Base-by-base conservation (phyloP, 2,113 vertebrate species). In the Ptilorrhoa leucosticta region DNA sequence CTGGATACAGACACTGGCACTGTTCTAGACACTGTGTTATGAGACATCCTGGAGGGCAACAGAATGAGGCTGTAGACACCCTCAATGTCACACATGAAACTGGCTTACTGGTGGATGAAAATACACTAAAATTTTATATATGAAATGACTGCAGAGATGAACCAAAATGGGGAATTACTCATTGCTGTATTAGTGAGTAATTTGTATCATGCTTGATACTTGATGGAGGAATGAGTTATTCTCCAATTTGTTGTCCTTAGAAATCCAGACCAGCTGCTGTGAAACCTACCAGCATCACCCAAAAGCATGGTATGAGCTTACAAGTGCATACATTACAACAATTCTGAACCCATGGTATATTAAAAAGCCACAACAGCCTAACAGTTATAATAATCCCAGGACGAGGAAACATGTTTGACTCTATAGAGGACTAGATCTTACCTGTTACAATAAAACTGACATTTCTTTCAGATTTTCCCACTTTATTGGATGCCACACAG, bases 391-490 rank as follows among this genome's bases (percentile, higher is more conserved):
- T 3, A 79, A 85, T 8, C 24, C 21, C 17, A 51, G 35, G 31
- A 68, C 14, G 15, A 75, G 40, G 30, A 92, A 85, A 78, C 37
- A 30, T 0, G 0, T 61, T 65, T 54, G 20, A n/a, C 27, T 83
- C 22, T 39, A 30, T 2, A 2, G n/a, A 30, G 51, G 10, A 48
- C 2, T 47, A 31, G 45, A 47, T 85, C 97, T 98, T 98, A 99
- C 99, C 99, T 99, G 99, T 99, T 93, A 99, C 93, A 89, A 99
- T 99, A 98, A 99, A 99, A 89, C 94, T 98, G 89, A 99, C 87
- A 42, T 98, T 98, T 90, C 99, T 98, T 96, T 98, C 97, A 31
- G 98, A 98, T 35, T 90, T 96, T 80, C 99, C 99, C 69, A 98
- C 97, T 97, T 98, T 98, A 97, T 99, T 99, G 93, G 98, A 98